Evolutionary conservation across 2,888 invertebrate genomes (phyloP), one percentile per base, ranked within the genome.

Genomic region (Barypeithes pellucidus): DNA sequence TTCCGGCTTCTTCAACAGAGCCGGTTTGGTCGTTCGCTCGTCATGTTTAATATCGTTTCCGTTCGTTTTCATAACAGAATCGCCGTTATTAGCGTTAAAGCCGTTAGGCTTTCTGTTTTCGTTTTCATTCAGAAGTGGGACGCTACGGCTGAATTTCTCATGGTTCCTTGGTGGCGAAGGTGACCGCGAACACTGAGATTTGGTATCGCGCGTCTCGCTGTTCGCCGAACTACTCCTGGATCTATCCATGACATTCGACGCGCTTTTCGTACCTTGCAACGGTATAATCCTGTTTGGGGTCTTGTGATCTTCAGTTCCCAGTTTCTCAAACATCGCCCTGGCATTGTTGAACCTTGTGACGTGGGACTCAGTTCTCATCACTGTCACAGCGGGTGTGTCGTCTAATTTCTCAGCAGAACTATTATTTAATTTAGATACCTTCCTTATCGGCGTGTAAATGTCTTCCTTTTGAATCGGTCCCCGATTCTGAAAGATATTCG

Each of bases 341-440:
- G 96, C 96, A 85, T 94, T 95, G 85, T 97, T 96, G 85, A 96
- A 96, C 39, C 75, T 71, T n/a, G 95, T 93, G 81, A 95, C 91
- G 84, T 96, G 96, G 81, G 95, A 95, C 87, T 96, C 95, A 16
- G 95, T 95, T 76, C 96, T 89, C 73, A 94, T 94, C 54, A 95
- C 94, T 11, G 93, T 92, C 43, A 92, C 93, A 7, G 75, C 75
- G 1, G 83, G 78, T 11, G 77, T 20, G 79, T 72, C 84, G 18
- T 69, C 74, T n/a, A 71, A 22, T 60, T 73, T 70, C 24, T 71
- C 73, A 20, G 67, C 16, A 0, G 75, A 59, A 16, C 57, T 60
- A 12, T 66, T 65, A 20, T 72, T 61, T 14, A 63, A 16, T 43
- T 72, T 73, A 8, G 47, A 33, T 8, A 50, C 41, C 22, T 76